phyloP scores from a whole-genome alignment of 2,113 vertebrate genomes.

The Ammospiza caudacuta region DNA sequence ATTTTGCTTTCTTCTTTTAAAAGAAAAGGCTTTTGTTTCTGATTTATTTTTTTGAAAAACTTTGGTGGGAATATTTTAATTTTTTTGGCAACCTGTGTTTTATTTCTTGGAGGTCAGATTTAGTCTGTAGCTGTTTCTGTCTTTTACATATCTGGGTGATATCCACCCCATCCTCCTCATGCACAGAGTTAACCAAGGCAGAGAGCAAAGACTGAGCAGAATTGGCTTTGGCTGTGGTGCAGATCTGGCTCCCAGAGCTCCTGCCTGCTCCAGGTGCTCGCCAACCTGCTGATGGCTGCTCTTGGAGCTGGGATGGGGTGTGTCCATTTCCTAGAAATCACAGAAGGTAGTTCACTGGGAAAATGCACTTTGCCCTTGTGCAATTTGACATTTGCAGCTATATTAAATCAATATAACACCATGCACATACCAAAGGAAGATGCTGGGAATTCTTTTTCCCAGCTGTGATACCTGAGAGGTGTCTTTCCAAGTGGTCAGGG shows the following conservation, averaged over 20 bases:
- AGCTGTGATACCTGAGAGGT: neutral
- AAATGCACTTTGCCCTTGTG: neutral
- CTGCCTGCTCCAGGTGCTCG: neutral
- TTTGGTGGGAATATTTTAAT: neutral
- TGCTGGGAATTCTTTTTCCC: neutral
- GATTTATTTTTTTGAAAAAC: neutral
- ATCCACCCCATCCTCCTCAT: neutral
- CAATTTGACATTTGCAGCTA: neutral
- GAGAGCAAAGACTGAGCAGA: neutral
- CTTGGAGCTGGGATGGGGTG: rapidly evolving
- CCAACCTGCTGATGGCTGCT: neutral
- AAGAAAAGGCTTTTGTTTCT: neutral
- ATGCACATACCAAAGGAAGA: neutral
- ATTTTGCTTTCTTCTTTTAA: neutral
- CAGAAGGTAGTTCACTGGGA: neutral
- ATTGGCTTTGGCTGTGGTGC: neutral
- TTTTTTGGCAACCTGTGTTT: neutral
- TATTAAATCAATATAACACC: neutral
- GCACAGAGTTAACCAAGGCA: neutral
- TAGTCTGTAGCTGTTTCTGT: neutral
- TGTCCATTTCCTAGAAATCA: neutral
- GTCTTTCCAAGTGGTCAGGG: neutral
- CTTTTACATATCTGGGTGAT: neutral
- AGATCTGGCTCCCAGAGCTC: neutral
- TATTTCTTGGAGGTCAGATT: neutral